Evolutionary conservation across 2,797 vertebrate genomes (phyloP).

Genomic region (Spizella passerina): DNA sequence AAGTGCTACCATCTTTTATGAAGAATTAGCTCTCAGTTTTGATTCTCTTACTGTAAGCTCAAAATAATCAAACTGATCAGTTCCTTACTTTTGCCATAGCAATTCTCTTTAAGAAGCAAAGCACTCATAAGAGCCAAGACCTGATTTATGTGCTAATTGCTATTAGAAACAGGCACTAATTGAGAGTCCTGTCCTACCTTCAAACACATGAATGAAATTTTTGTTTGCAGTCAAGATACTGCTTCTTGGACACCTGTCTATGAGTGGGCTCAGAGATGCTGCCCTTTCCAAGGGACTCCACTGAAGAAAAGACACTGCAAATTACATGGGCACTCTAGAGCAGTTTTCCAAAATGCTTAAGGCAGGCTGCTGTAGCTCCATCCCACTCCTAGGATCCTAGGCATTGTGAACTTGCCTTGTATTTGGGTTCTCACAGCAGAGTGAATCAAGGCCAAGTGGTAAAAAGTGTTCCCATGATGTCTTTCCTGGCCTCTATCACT

Average conservation of each 20-base stretch:
- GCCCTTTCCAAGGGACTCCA: not conserved
- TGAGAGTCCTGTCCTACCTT: too few relatives aligned
- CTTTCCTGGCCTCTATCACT: not conserved
- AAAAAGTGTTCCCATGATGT: not conserved
- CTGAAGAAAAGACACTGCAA: not conserved
- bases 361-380: fast-evolving
- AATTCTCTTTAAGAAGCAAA: too few relatives aligned
- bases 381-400: not conserved
- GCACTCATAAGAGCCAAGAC: too few relatives aligned
- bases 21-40: not conserved
- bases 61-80: not conserved
- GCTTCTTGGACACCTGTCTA: not conserved
- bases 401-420: not conserved
- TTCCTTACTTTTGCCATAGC: not conserved
- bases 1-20: not conserved
- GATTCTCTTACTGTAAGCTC: not conserved
- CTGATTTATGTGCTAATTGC: too few relatives aligned
- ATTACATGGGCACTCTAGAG: not conserved
- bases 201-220: too few relatives aligned
- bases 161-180: too few relatives aligned
- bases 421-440: not conserved
- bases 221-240: too few relatives aligned
- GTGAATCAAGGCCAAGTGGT: not conserved
- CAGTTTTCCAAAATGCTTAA: not conserved
- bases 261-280: not conserved